Evolutionary conservation across 2,888 invertebrate genomes (phyloP), one percentile per base, ranked within the genome.

Genomic region (Drosophila limbata): DNA sequence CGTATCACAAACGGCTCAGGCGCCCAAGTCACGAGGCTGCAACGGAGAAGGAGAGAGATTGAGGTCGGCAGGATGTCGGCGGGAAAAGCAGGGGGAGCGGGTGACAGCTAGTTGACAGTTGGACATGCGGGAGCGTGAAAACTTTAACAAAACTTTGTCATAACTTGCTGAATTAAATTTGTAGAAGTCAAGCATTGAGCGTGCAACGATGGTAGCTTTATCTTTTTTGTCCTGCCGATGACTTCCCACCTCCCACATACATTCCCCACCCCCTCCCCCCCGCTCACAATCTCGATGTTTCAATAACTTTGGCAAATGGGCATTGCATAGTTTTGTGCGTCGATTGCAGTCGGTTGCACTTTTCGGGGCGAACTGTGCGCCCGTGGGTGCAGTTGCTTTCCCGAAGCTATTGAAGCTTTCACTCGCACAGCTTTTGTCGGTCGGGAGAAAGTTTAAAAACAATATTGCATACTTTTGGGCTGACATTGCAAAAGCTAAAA

Each of bases 101-200:
- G 15, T 55, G 68, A 56, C 59, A 77, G 59, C 60, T 45, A 61
- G 81, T 60, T 81, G 81, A 81, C 84, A 87, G 81, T 84, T 81
- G 87, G 71, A 87, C 82, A 87, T 87, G 87, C 72, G 66, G 79
- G 75, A 79, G 84, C 59, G 69, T 48, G 48, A 66, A 69, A 74
- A 77, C 76, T 79, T 87, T 69, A 79, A 65, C 77, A 83, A 73
- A 88, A 86, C 77, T 81, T 84, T 88, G 69, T 80, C 89, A 84
- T 84, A 88, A 88, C 84, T 84, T 83, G 83, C 71, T 71, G 84
- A 80, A 81, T 88, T 85, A 77, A 81, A 86, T 88, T 86, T 88
- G 69, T 74, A 72, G 70, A 75, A 84, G 74, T 84, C 79, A 70
- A 77, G 81, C 84, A 76, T 69, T 83, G 80, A 82, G 66, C 52